phyloP scores from a whole-genome alignment of 2,113 vertebrate species.

The Sphaerodactylus townsendi region DNA sequence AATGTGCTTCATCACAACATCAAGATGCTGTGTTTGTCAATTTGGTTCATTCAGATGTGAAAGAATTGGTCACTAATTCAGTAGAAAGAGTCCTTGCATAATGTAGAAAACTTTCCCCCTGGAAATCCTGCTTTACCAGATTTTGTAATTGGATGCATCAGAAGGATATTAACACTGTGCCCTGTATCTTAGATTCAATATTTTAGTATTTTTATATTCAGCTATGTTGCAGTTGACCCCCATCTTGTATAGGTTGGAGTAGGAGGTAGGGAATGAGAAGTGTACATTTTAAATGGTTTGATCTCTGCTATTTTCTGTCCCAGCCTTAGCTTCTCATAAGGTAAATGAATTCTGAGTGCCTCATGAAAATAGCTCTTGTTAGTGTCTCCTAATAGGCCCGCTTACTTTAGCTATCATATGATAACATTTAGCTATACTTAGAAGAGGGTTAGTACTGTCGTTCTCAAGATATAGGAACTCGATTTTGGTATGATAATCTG shows the following conservation, averaged over 20 bases:
- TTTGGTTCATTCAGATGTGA: too few species aligned
- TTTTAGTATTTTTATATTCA: not conserved
- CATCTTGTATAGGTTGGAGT: not conserved
- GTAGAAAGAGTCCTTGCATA: too few species aligned
- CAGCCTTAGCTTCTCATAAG: conserved; percentile 27
- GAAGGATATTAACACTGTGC: not conserved
- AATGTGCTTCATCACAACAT: too few species aligned
- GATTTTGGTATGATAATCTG: conserved; percentile 49
- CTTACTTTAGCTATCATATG: conserved; percentile 19
- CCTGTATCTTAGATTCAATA: too few species aligned
- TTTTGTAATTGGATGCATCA: not conserved
- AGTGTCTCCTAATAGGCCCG: not conserved
- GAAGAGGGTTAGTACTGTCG: conserved; percentile 34
- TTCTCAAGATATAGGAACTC: conserved; percentile 49
- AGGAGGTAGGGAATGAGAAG: not conserved
- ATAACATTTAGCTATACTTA: conserved; percentile 52
- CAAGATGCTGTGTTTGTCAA: too few species aligned
- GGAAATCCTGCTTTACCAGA: too few species aligned
- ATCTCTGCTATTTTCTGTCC: not conserved
- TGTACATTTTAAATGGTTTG: not conserved
- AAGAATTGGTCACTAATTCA: too few species aligned
- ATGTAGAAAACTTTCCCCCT: not conserved
- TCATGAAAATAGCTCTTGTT: conserved; percentile 24
- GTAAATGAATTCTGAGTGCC: conserved; percentile 10
- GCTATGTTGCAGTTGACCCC: not conserved